These are phyloP conservation scores for Margarornis squamiger DNA, from an alignment of 2,797 vertebrate species.

Conservation along the genomic window DNA sequence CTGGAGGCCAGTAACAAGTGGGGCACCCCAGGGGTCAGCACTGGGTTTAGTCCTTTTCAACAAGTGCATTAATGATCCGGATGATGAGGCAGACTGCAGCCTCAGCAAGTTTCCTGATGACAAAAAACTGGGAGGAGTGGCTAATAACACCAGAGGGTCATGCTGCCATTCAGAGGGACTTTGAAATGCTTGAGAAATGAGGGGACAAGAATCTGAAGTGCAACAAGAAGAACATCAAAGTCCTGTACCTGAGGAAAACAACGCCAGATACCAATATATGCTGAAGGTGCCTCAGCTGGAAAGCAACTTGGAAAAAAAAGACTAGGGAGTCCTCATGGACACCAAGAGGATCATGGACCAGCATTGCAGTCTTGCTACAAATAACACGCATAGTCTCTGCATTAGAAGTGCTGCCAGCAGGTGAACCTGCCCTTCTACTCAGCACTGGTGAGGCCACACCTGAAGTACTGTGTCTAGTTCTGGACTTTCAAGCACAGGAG, in stretches of 20 bases:
- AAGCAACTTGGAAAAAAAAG: not conserved
- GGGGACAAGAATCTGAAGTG: not conserved
- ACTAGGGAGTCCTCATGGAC: not conserved
- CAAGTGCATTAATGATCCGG: not conserved
- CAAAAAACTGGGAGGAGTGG: not conserved
- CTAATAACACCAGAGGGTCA: not conserved
- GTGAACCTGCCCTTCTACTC: not conserved
- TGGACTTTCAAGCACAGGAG: not conserved
- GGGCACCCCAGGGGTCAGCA: not conserved
- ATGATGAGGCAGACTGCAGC: not conserved
- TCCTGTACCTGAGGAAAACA: not conserved
- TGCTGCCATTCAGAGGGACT: not conserved
- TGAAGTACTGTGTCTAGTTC: not conserved
- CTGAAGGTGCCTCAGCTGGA: not conserved
- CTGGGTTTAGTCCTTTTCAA: not conserved
- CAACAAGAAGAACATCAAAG: not conserved
- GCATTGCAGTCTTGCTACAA: not conserved
- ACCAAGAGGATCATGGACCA: not conserved
- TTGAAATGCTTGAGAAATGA: not conserved
- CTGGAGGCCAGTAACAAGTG: not conserved
- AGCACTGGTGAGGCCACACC: not conserved
- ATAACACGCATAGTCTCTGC: not conserved
- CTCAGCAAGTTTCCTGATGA: not conserved
- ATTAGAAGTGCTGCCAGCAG: not conserved
- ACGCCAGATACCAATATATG: not conserved